These are phyloP conservation scores for Burhinus bistriatus DNA, from an alignment of 2,113 vertebrate genomes.

Conservation along the genomic window DNA sequence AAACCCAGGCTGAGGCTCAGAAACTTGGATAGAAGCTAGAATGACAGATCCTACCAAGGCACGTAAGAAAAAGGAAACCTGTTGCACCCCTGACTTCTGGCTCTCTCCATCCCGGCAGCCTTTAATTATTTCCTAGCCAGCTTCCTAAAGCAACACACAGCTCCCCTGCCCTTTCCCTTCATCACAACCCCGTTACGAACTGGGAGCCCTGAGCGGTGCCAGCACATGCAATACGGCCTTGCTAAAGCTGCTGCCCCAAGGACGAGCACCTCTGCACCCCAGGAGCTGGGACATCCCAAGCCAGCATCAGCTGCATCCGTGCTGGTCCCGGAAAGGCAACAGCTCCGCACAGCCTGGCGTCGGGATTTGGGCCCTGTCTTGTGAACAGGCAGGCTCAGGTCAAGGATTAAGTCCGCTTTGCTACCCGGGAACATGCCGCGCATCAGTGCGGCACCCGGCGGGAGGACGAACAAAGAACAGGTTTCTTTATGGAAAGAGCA, in stretches of 20 bases:
- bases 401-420: neutral
- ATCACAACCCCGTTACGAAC: fast-evolving
- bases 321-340: neutral
- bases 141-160: neutral
- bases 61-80: neutral
- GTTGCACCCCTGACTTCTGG: neutral
- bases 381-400: neutral
- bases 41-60: neutral
- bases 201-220: too few relatives aligned
- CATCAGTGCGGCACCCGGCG: fast-evolving
- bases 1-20: neutral
- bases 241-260: neutral
- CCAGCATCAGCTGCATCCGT: neutral
- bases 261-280: too few relatives aligned
- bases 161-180: neutral
- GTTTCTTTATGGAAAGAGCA: neutral
- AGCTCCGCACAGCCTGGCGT: neutral
- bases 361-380: fast-evolving
- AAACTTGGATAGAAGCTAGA: neutral
- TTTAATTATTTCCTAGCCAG: neutral
- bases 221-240: neutral
- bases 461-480: neutral
- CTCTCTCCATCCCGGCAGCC: neutral
- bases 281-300: neutral
- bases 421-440: fast-evolving